Base-by-base conservation (phyloP, 2,113 vertebrate genomes). In the Saguinus midas region DNA sequence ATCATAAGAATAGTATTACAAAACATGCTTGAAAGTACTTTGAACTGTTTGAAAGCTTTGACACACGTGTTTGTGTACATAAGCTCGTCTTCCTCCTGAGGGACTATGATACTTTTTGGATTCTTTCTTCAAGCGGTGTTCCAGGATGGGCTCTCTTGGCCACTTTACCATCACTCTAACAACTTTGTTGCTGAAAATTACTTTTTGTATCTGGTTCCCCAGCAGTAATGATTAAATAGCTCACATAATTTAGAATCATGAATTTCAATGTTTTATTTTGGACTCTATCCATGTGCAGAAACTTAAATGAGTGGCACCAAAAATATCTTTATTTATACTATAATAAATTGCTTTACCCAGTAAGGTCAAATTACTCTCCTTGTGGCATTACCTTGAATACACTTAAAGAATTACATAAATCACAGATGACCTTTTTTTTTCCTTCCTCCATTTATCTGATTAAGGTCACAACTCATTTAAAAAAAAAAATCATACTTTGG, bases 181-280 rank as follows among this genome's bases (percentile, higher is more conserved):
- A 84, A 61, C 35, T 83, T 16, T 0, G 9, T 35, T 52, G 48
- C 48, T 2, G 6, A 40, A 96, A 94, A 96, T 82, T 32, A 89
- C 40, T 57, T 35, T 40, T 52, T 40, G 32, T 8, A 23, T 29
- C 55, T 90, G 16, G 4, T 58, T 87, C 87, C 91, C 18, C 4
- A 32, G 45, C 14, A 61, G 75, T 61, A 94, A 81, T 95, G 81
- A 96, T 13, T 52, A 64, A 95, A 85, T 23, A 95, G 35, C 70
- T 95, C 90, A 81, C 43, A 80, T 50, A 90, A 94, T 92, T 95
- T 90, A 90, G 70, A 95, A 90, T 85, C 76, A 87, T 68, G 76
- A 84, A 95, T 92, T 96, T 81, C 81, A 92, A 79, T 90, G 76
- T 90, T 96, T 97, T 97, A 87, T 95, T 97, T 95, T 97, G 95